These are phyloP conservation scores for Ptychadena robeensis DNA, from an alignment of 2,797 vertebrate species.

Conservation along the genomic window DNA sequence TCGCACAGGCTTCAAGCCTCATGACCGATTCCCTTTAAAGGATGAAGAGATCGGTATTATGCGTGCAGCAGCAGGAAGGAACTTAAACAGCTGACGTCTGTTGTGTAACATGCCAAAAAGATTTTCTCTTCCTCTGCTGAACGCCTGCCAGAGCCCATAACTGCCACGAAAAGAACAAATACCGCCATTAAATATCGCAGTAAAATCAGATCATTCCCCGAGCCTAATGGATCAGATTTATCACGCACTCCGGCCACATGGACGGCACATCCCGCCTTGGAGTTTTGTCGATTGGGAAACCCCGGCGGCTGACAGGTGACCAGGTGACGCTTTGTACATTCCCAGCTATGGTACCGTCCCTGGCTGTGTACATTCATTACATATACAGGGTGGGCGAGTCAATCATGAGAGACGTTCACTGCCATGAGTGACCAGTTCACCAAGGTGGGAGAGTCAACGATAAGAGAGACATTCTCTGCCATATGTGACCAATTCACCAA, in stretches of 20 bases:
- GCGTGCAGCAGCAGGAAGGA: slow-evolving; percentile 52
- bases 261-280: slow-evolving; percentile 38
- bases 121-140: slow-evolving; percentile 59
- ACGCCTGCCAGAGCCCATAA: slow-evolving; percentile 53
- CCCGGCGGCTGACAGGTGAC: not conserved
- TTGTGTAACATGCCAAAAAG: slow-evolving; percentile 54
- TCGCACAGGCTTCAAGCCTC: not conserved
- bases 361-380: not conserved
- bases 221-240: slow-evolving; percentile 61
- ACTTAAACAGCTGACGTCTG: slow-evolving; percentile 53
- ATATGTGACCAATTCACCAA: too few species aligned
- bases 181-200: slow-evolving; percentile 60
- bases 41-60: slow-evolving; percentile 37
- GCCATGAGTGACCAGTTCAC: too few species aligned
- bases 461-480: too few species aligned
- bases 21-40: slow-evolving; percentile 31
- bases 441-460: too few species aligned
- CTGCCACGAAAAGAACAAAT: slow-evolving; percentile 60
- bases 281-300: slow-evolving; percentile 16
- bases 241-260: slow-evolving; percentile 56
- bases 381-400: too few species aligned
- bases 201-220: slow-evolving; percentile 54
- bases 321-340: not conserved
- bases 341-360: too few species aligned
- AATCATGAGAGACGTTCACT: too few species aligned